Conservation (phyloP, 2,888 invertebrate genomes). For the Matsumyia berberina region DNA sequence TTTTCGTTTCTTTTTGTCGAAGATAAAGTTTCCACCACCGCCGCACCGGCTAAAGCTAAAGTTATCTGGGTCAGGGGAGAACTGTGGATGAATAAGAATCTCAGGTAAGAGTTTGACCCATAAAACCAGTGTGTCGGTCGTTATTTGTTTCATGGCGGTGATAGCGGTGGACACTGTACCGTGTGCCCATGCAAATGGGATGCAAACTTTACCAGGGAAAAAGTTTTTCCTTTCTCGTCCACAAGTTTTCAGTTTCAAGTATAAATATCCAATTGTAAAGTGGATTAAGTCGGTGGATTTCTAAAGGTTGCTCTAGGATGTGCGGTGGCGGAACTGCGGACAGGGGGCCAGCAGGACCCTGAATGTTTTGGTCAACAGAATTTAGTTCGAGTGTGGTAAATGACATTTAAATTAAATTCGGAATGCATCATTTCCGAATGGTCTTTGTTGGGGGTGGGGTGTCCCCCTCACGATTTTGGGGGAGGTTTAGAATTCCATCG, state of each 20-base stretch:
- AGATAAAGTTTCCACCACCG: conserved; percentile 53
- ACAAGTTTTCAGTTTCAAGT: conserved; percentile 64
- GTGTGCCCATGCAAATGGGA: conserved; percentile 67
- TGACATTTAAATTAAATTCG: conserved; percentile 68
- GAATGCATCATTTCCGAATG: conserved; percentile 65
- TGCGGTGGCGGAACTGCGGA: no score
- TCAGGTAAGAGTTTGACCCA: conserved; percentile 72
- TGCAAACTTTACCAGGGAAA: conserved; percentile 8
- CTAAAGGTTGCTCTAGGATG: conserved; percentile 27
- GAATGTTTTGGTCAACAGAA: conserved; percentile 64
- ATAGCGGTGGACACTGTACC: conserved; percentile 41
- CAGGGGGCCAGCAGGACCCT: conserved; percentile 20
- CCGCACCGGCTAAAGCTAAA: no score
- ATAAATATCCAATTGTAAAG: conserved; percentile 68
- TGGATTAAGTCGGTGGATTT: conserved; percentile 71
- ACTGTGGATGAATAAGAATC: conserved; percentile 16
- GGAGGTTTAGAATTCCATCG: neutral
- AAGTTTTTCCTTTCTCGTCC: conserved; percentile 42
- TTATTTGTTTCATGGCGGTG: conserved; percentile 65
- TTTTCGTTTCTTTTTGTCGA: conserved; percentile 20
- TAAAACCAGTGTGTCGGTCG: conserved; percentile 61
- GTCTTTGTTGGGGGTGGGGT: neutral
- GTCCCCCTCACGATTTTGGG: no score
- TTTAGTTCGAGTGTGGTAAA: conserved; percentile 64
- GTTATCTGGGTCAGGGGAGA: conserved; percentile 56